These are phyloP conservation scores for Myzus persicae DNA, from an alignment of 1,140 invertebrate species.

Conservation along the genomic window DNA sequence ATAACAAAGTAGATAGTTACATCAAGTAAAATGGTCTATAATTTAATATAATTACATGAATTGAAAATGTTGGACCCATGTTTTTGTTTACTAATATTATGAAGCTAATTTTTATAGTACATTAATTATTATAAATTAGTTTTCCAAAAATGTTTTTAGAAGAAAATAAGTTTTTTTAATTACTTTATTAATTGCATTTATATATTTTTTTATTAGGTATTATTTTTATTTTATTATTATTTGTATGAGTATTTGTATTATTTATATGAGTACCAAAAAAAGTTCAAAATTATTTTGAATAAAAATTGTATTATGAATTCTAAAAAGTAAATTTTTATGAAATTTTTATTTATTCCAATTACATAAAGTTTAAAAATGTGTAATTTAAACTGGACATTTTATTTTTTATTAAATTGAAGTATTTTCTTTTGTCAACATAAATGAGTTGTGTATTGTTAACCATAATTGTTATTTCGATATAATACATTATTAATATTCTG, in stretches of 20 bases:
- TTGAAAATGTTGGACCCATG: neutral
- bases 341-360: neutral
- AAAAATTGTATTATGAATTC: neutral
- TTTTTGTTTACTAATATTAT: neutral
- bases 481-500: neutral
- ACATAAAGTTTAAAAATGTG: too few relatives aligned
- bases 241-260: neutral
- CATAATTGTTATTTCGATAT: neutral
- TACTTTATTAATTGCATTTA: neutral
- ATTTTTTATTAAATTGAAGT: neutral
- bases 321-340: neutral
- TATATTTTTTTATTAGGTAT: neutral
- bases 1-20: neutral
- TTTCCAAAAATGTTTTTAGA: neutral
- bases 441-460: neutral
- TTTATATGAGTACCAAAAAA: neutral
- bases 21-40: neutral
- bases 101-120: neutral
- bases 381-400: neutral
- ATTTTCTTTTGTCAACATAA: neutral
- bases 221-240: neutral
- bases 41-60: constrained; percentile 18
- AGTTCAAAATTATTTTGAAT: neutral
- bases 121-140: neutral
- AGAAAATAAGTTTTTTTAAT: neutral